A percentile compares a stretch with the other conserved stretches of the same genome.
Conservation (phyloP, 2,113 vertebrate species). For the Odontesthes bonariensis region DNA sequence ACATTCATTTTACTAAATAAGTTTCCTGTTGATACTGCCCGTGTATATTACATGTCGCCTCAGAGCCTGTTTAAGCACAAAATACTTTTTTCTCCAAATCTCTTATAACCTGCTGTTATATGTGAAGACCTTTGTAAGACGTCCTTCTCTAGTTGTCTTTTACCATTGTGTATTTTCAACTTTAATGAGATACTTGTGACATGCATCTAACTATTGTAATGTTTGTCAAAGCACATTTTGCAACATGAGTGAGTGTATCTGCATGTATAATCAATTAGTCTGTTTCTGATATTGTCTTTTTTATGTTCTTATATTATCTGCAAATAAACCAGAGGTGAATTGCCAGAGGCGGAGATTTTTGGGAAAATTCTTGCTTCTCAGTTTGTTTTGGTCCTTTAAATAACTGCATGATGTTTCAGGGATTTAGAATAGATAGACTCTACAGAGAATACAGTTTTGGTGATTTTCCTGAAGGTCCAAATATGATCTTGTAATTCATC, state of each 20-base stretch:
- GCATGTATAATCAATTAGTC: constrained; percentile 29
- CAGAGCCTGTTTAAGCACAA: constrained; percentile 4
- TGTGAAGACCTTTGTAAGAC: background rate
- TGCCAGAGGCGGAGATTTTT: background rate
- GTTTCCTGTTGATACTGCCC: constrained; percentile 1
- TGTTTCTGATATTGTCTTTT: constrained; percentile 13
- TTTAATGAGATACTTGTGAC: constrained; percentile 25
- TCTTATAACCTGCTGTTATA: constrained; percentile 5
- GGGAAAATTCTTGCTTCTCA: background rate
- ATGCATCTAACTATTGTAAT: constrained; percentile 10
- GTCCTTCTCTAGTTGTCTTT: background rate
- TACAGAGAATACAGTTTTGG: too few relatives aligned
- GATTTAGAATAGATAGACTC: background rate
- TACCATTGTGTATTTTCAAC: constrained; percentile 13
- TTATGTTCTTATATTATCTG: constrained; percentile 11
- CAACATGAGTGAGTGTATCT: constrained; percentile 15
- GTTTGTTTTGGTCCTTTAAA: background rate
- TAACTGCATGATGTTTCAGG: background rate
- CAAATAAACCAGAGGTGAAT: constrained; percentile 46
- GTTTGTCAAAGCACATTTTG: constrained; percentile 34
- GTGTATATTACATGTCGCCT: background rate
- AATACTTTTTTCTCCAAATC: background rate
- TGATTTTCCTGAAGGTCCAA: too few relatives aligned
- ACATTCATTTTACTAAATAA: constrained; percentile 22
- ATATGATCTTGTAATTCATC: too few relatives aligned